Evolutionary conservation across 2,113 vertebrate genomes (phyloP).

Genomic region (Labeo catla): DNA sequence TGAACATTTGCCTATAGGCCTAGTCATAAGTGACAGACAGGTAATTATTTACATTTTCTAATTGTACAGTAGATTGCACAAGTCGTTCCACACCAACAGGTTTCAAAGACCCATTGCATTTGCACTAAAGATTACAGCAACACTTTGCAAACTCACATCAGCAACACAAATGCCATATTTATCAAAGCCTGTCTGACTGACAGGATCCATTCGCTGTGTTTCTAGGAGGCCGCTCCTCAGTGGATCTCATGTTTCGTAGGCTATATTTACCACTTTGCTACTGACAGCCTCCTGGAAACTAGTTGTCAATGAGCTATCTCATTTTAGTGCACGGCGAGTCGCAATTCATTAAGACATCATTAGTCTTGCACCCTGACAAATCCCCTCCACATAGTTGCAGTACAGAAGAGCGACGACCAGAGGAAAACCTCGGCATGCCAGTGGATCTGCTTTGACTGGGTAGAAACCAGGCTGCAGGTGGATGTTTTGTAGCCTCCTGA

Average conservation of each 20-base stretch:
- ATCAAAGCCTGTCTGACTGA: conserved; percentile 35
- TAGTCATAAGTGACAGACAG: neutral
- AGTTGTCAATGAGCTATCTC: conserved; percentile 73
- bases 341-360: conserved; percentile 79
- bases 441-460: neutral
- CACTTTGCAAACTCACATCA: conserved; percentile 48
- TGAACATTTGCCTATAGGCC: neutral
- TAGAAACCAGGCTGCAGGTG: neutral
- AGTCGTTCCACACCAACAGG: neutral
- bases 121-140: neutral
- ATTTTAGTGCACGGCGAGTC: conserved; percentile 69
- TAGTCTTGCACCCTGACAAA: conserved; percentile 57
- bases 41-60: conserved; percentile 15
- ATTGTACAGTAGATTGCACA: conserved; percentile 35
- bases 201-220: conserved; percentile 51
- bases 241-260: conserved; percentile 65
- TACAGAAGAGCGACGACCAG: neutral
- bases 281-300: conserved; percentile 75
- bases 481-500: neutral
- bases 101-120: conserved; percentile 11
- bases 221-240: conserved; percentile 56
- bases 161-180: neutral
- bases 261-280: conserved; percentile 74
- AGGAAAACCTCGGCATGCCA: neutral
- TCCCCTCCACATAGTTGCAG: neutral